Base-by-base conservation (phyloP, 2,888 invertebrate genomes). In the Sphecodes monilicornis region DNA sequence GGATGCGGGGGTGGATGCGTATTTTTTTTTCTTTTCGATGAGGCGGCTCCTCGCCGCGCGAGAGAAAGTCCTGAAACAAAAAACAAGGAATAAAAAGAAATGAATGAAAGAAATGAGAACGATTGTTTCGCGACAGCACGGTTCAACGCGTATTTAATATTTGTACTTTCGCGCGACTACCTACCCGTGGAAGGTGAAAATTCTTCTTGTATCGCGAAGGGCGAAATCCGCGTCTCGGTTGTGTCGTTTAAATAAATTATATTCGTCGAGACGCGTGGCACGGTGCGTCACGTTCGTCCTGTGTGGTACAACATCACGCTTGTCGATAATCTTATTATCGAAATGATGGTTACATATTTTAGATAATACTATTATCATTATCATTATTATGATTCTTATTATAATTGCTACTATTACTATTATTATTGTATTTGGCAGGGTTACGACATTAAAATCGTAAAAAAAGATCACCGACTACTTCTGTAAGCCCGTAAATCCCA, bases 371-470 rank as follows among this genome's bases (percentile, higher is more conserved):
- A 91, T 90, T 90, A 91, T 91, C 89, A 90, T 90, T 91, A 91
- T 90, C 86, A 91, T 89, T 89, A 91, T 89, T 91, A 91, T 84
- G 81, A 90, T 91, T 91, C 83, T 90, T 90, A 90, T 90, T 91
- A 90, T 87, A 88, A 90, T 90, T 90, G 88, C 87, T 90, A 90
- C 85, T 90, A 89, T 84, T 91, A 90, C 86, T 91, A 90, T 88
- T 90, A 91, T 90, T 92, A 91, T 93, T 94, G 94, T 94, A 94
- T 94, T 94, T 94, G 94, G 94, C 94, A 94, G 94, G 94, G 94
- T 94, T 94, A 94, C 93, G 93, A 94, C 91, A 94, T 93, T 93
- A 94, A 94, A 94, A 93, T 79, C 89, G 89, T 90, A 88, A 91
- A 91, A 91, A 90, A 90, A 26, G 32, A 26, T 39, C 13, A 5